phyloP scores from a whole-genome alignment of 2,113 vertebrate species.

The Lucifuga dentata region DNA sequence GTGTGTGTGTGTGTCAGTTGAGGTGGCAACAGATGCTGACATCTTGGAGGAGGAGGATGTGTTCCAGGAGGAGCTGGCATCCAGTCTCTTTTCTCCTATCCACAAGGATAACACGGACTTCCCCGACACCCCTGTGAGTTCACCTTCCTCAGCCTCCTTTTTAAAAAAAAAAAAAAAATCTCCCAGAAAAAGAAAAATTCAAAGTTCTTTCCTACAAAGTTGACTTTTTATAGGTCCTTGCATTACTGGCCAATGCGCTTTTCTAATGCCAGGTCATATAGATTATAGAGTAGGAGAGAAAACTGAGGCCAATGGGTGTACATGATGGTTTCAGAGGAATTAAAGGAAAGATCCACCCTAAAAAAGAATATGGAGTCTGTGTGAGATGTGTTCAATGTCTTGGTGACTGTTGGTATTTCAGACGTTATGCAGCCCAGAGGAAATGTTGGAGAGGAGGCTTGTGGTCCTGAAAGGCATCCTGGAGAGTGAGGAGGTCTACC shows the following conservation, averaged over 20 bases:
- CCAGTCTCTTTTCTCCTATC: constrained; percentile 53
- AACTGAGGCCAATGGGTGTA: too few species aligned
- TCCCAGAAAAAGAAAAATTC: too few species aligned
- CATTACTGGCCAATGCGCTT: too few species aligned
- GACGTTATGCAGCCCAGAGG: constrained; percentile 57
- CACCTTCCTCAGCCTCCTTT: background rate
- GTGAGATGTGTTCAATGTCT: too few species aligned
- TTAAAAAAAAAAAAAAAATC: too few species aligned
- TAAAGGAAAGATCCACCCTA: too few species aligned
- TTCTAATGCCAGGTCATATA: too few species aligned
- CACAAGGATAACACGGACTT: constrained; percentile 46
- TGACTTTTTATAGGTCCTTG: too few species aligned
- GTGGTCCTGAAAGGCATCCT: constrained; percentile 77
- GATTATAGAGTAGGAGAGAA: too few species aligned
- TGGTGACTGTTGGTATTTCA: constrained; percentile 38
- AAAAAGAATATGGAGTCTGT: too few species aligned
- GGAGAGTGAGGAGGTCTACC: constrained; percentile 80
- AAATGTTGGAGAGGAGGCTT: constrained; percentile 75
- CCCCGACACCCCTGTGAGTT: constrained; percentile 75
- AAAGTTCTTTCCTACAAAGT: too few species aligned
- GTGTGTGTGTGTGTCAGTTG: constrained; percentile 11
- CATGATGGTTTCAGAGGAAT: too few species aligned
- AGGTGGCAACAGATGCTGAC: constrained; percentile 45
- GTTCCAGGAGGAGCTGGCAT: constrained; percentile 71
- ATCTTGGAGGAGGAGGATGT: constrained; percentile 77